Evolutionary conservation across 2,113 vertebrate species (phyloP), one percentile per base, ranked within the genome.

Genomic region (Mirza zaza): DNA sequence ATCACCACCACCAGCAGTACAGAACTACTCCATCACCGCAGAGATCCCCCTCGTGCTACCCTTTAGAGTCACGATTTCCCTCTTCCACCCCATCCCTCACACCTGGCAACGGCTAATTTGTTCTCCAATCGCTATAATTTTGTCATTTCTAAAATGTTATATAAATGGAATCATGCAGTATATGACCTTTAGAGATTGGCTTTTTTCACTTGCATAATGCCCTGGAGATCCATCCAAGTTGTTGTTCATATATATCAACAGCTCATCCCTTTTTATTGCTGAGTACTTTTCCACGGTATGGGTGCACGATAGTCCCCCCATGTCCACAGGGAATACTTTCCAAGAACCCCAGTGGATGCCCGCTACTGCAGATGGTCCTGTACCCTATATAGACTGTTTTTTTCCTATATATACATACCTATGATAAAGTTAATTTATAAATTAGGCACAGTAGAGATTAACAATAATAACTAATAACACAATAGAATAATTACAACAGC

Each of bases 61-160:
- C n/a, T 59, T 61, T 17, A 25, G 8, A 48, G 7, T 73, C 70
- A 79, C 10, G 29, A 18, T 21, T n/a, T 8, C 70, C 68, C 9
- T 45, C 39, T 68, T 55, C 9, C 34, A 12, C 32, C 6, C 25
- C 9, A 4, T 21, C 80, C 27, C 3, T 61, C 70, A 76, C 27
- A 6, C n/a, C 59, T 18, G 71, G 39, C n/a, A 92, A 57, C 57
- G 42, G 36, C 84, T 21, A 45, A 50, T 48, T 6, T 29, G n/a
- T 67, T 71, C 88, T 73, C 70, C 36, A 50, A 50, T 55, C 23
- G 39, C 87, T 90, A 52, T 23, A 48, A 81, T 80, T 57, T 27
- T 75, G 45, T 55, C 71, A 86, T 42, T 82, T 94, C 75, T 70
- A 67, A 52, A 90, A 70, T 59, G 42, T 39, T 77, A 48, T 12